Conservation (phyloP, 2,797 vertebrate species). For the Nyctalus aviator region DNA sequence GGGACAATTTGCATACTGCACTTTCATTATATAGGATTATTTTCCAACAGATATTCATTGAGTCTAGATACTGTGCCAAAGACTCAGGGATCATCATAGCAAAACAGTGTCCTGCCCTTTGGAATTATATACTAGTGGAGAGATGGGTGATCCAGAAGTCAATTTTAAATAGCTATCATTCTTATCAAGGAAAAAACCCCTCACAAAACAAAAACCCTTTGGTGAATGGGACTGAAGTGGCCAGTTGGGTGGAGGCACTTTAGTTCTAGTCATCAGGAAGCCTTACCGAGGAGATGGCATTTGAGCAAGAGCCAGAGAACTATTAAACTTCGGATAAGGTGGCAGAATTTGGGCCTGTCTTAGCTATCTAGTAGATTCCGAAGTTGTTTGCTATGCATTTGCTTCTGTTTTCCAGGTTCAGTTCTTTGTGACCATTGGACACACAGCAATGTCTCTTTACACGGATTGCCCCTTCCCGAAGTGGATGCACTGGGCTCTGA, state of each 20-base stretch:
- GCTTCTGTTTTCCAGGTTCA: conserved; percentile 91
- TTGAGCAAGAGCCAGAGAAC: neutral
- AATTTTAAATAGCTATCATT: neutral
- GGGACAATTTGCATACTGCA: too few species aligned
- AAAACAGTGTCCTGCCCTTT: neutral
- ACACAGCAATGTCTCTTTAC: conserved; percentile 98
- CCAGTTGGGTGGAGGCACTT: neutral
- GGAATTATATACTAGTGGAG: neutral
- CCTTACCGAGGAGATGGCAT: neutral
- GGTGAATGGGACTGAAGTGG: neutral
- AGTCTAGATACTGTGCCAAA: neutral
- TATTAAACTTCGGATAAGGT: too few species aligned
- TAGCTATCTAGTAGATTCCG: too few species aligned
- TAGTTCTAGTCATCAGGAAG: neutral
- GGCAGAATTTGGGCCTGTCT: neutral
- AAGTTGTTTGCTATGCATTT: rapidly evolving
- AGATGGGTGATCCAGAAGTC: neutral
- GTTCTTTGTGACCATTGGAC: conserved; percentile 98
- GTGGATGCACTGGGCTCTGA: conserved; percentile 99
- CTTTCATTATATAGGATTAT: neutral
- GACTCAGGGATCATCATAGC: neutral
- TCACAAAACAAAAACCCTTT: neutral
- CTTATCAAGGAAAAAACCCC: neutral
- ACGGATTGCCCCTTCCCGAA: conserved; percentile 98
- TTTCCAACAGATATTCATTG: neutral